Percentiles rank a stretch among this genome's conserved stretches.
Conservation (phyloP, 92 coral and sea anemone genomes). For the Virgularia gustaviana region DNA sequence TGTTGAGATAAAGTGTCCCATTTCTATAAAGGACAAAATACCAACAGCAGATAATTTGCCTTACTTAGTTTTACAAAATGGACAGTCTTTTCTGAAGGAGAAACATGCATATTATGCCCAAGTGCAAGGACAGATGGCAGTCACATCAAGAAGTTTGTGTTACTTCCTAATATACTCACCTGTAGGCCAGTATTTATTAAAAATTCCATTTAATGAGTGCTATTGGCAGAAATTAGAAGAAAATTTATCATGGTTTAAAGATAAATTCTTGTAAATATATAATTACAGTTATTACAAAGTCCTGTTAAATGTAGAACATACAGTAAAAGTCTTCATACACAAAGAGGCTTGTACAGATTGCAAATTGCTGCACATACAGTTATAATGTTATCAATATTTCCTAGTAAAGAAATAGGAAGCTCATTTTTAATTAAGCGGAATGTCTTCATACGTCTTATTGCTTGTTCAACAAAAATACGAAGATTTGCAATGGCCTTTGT, state of each 20-base stretch:
- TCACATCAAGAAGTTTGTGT: slow-evolving; percentile 46
- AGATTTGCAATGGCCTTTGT: slow-evolving; percentile 52
- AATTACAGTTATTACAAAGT: no score
- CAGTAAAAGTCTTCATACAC: no score
- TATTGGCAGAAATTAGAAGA: slow-evolving; percentile 46
- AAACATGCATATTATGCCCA: slow-evolving; percentile 54
- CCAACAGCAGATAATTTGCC: slow-evolving; percentile 34
- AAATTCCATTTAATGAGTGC: slow-evolving; percentile 7
- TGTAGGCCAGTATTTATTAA: slow-evolving; percentile 32
- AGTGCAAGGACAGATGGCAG: slow-evolving; percentile 51
- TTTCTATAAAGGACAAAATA: slow-evolving; percentile 43
- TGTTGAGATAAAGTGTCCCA: slow-evolving; percentile 50
- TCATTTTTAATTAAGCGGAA: slow-evolving; percentile 56
- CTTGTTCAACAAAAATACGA: slow-evolving; percentile 57
- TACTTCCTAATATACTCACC: slow-evolving; percentile 44
- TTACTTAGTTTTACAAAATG: slow-evolving; percentile 29
- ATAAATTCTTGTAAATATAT: slow-evolving; percentile 32
- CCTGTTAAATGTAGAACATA: no score
- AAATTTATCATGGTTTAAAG: slow-evolving; percentile 46
- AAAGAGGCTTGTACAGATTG: slow-evolving; percentile 57
- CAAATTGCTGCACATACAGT: slow-evolving; percentile 63
- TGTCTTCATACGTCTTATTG: slow-evolving; percentile 62
- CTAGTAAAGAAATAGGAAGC: slow-evolving; percentile 53
- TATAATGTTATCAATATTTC: slow-evolving; percentile 52
- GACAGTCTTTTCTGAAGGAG: slow-evolving; percentile 26